phyloP scores from a whole-genome alignment of 2,113 vertebrate species.

The Sturnus vulgaris region DNA sequence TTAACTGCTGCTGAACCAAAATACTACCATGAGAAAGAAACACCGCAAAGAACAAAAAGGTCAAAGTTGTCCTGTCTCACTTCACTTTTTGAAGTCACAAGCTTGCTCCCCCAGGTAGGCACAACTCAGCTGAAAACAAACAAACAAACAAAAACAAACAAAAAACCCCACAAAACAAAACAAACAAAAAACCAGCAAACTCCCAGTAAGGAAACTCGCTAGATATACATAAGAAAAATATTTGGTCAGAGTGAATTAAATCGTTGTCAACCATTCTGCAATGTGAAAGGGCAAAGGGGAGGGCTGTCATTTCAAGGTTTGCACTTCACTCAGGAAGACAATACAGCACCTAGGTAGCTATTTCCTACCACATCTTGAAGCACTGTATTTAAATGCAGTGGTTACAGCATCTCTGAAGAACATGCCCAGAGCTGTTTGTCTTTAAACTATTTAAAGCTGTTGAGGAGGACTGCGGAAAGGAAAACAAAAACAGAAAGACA shows the following conservation, averaged over 20 bases:
- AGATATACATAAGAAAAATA: background rate
- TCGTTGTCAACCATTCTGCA: background rate
- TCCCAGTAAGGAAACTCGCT: background rate
- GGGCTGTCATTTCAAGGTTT: background rate
- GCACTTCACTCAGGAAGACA: background rate
- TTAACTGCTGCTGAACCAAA: background rate
- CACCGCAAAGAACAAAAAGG: background rate
- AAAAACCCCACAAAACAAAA: background rate
- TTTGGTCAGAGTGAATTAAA: background rate
- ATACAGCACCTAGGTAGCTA: background rate
- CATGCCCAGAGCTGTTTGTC: background rate
- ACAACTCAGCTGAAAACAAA: background rate
- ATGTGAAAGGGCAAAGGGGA: background rate
- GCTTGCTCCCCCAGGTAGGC: background rate
- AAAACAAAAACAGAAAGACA: background rate
- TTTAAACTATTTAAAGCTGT: background rate
- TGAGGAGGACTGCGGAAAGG: background rate
- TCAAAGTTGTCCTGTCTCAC: background rate
- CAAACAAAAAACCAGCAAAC: background rate
- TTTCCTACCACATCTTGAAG: background rate
- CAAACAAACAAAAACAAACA: background rate
- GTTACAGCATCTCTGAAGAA: background rate
- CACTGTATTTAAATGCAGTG: background rate
- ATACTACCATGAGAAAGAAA: background rate
- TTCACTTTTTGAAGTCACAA: constrained; percentile 3